Evolutionary conservation across 1,140 invertebrate genomes (phyloP), one percentile per base, ranked within the genome.

Genomic region (Teleogryllus occipitalis): DNA sequence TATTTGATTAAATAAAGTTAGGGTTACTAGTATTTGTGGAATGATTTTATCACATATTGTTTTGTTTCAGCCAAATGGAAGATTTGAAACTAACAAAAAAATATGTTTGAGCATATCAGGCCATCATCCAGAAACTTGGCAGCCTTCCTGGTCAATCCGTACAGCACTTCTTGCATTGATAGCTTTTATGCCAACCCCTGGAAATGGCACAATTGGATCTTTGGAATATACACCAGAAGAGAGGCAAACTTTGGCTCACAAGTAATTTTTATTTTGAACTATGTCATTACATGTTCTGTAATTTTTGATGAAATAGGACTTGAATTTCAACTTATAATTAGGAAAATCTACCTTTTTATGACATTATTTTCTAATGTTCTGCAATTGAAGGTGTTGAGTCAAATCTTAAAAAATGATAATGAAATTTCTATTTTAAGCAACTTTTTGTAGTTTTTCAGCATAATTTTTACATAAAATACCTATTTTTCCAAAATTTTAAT

Each of bases 111-210:
- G 95, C 82, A 99, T 99, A 83, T 98, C 96, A 82, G 96, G 96
- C n/a, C 93, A 98, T 88, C 97, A 99, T 87, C 97, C 97, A 18
- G 97, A 98, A 87, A 97, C 95, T 18, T 99, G 97, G 97, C 95
- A 97, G 83, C 97, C 97, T 75, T 97, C 95, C 18, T 98, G 97
- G 97, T 97, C 96, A 75, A 97, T 98, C 81, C 89, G 97, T 80
- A 99, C 97, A 76, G 97, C 97, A 49, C 86, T 98, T 49, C 86
- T 98, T 76, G 97, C 97, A 27, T 88, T 99, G 27, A 97, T 98
- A 82, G 94, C 94, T 12, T 98, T 98, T 85, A 97, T 99, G 95
- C 96, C 96, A 8, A 96, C 95, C 47, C 90, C 92, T 78, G 93
- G 94, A 74, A 92, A 92, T 83, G 96, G 96, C 15, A 96, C 96